Evolutionary conservation across 1,140 invertebrate species (phyloP).

Genomic region (Phenacoccus solenopsis): DNA sequence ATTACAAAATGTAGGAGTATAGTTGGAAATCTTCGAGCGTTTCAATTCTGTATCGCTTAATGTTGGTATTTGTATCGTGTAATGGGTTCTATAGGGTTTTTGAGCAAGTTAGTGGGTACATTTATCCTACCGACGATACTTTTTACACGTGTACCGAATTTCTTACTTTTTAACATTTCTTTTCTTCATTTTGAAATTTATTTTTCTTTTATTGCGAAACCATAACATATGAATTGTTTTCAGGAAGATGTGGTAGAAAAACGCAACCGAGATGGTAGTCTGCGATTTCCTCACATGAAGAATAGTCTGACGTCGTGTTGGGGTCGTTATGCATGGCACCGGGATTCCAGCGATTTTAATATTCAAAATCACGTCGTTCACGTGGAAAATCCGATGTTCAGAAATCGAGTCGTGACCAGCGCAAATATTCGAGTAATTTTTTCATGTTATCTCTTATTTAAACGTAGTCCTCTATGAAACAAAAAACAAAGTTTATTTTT

Average conservation of each 20-base stretch:
- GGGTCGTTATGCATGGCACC: constrained; percentile 52
- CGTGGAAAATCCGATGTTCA: background rate
- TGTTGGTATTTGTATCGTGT: too few relatives aligned
- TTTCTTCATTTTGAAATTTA: background rate
- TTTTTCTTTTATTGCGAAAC: background rate
- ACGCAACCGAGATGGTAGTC: constrained; percentile 23
- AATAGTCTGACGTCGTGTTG: constrained; percentile 46
- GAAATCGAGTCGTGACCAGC: constrained; percentile 1
- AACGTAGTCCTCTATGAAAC: too few relatives aligned
- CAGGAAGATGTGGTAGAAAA: constrained; percentile 29
- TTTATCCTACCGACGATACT: too few relatives aligned
- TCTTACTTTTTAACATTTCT: background rate
- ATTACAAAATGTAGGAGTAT: too few relatives aligned
- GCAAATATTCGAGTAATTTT: constrained; percentile 1
- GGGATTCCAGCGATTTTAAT: constrained; percentile 40
- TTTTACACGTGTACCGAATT: too few relatives aligned
- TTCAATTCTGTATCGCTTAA: too few relatives aligned
- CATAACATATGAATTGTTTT: background rate
- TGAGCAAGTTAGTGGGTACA: too few relatives aligned
- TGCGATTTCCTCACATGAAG: constrained; percentile 40
- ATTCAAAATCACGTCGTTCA: constrained; percentile 51
- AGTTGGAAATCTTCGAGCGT: too few relatives aligned
- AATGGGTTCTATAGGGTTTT: too few relatives aligned
- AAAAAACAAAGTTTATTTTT: too few relatives aligned
- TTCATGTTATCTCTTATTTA: too few relatives aligned